These are phyloP conservation scores for Ranitomeya variabilis DNA, from an alignment of 2,113 vertebrate species.

Conservation along the genomic window DNA sequence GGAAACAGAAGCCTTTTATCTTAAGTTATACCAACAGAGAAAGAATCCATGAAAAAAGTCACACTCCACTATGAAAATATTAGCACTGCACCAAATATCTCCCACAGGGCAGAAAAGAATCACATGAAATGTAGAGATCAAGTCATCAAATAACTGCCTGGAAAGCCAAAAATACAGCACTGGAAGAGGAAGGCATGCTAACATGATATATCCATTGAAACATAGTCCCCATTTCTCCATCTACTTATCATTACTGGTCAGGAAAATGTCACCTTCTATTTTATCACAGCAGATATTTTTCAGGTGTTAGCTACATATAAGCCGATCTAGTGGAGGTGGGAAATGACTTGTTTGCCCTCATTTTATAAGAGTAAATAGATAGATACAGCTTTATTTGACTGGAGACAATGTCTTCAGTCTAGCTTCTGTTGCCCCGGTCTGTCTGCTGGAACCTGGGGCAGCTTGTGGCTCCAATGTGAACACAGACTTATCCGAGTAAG, in stretches of 20 bases:
- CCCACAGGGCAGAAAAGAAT: neutral
- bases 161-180: neutral
- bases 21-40: neutral
- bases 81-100: neutral
- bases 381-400: neutral
- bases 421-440: neutral
- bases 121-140: neutral
- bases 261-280: neutral
- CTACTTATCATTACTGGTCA: slow-evolving; percentile 6
- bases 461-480: neutral
- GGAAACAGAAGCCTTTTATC: slow-evolving; percentile 28
- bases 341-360: neutral
- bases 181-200: too few relatives aligned
- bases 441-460: neutral
- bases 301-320: neutral
- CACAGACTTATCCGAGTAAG: too few relatives aligned
- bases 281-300: neutral
- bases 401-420: neutral
- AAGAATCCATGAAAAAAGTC: neutral
- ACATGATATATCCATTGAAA: too few relatives aligned
- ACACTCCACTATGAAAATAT: neutral
- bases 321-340: slow-evolving; percentile 2
- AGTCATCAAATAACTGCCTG: neutral
- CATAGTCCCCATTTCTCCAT: neutral
- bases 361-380: neutral